phyloP scores from a whole-genome alignment of 2,113 vertebrate genomes.

The Pseudopipra pipra region DNA sequence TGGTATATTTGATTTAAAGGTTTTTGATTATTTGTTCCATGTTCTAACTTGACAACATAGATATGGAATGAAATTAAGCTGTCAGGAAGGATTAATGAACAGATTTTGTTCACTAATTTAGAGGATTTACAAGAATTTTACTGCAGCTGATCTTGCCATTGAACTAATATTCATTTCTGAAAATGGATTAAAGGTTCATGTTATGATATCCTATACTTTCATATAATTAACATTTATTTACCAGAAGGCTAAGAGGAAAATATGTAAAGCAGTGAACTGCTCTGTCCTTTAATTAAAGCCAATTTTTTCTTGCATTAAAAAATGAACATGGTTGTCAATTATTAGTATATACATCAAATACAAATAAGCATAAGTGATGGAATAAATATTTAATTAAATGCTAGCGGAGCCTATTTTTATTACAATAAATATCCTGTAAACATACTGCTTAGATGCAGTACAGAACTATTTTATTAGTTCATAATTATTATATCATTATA shows the following conservation, averaged over 20 bases:
- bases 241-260: not conserved
- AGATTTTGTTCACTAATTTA: conserved; percentile 58
- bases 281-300: conserved; percentile 1
- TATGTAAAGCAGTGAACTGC: not conserved
- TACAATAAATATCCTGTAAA: not conserved
- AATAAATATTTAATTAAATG: not conserved
- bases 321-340: not conserved
- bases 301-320: not conserved
- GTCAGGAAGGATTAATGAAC: conserved; percentile 70
- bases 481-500: too few species aligned
- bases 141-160: not conserved
- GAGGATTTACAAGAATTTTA: conserved; percentile 49
- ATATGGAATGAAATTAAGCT: conserved; percentile 69
- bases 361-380: not conserved
- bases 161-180: conserved; percentile 43
- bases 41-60: conserved; percentile 69
- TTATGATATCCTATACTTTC: not conserved
- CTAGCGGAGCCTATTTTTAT: not conserved
- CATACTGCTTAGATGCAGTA: not conserved
- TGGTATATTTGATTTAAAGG: conserved; percentile 70
- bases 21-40: conserved; percentile 70
- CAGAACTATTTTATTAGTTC: not conserved
- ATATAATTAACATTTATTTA: conserved; percentile 30
- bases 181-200: conserved; percentile 27
- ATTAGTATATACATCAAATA: not conserved